Evolutionary conservation across 2,113 vertebrate genomes (phyloP), one percentile per base, ranked within the genome.

Genomic region (Aldabrachelys gigantea): DNA sequence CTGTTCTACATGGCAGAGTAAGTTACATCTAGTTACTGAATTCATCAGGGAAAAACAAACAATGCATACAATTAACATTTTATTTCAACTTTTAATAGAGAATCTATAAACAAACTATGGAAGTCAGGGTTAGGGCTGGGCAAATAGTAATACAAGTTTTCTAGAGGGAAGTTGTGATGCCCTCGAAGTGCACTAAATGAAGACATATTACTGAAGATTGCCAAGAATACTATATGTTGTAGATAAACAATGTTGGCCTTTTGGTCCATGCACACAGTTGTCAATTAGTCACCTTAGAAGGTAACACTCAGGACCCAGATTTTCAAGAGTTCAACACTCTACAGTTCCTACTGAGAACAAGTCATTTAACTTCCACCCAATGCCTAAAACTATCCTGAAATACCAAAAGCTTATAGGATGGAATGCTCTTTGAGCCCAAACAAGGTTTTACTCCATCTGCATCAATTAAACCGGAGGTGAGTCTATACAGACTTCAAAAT

Each of bases 251-350:
- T 56, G 24, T 25, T 57, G 56, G 25, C 56, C 25, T 57, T 57
- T 57, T 29, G 56, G 25, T 57, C 25, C 24, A 29, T 57, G 25
- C 56, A 57, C 56, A 57, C 56, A 57, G 10, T 6, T 57, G 56
- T 4, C 8, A 24, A 62, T 14, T 7, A 80, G 82, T 69, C 5
- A 31, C 7, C 12, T 1, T 1, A 24, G 11, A 75, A 87, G 24
- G 24, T 5, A 82, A 87, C 6, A 54, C 4, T 69, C 1, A 11
- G 0, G 0, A 19, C 11, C 17, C 25, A 59, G 38, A 16, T 14
- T 90, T 57, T 35, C 19, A 57, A 14, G 56, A 57, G 56, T 29
- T 11, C 56, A 49, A 0, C 41, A 54, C 16, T 2, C 47, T 4
- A 11, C 12, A 41, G 31, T 57, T 38, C n/a, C 41, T 5, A 16